Conservation (phyloP, 2,113 vertebrate genomes). For the Ameiurus melas region DNA sequence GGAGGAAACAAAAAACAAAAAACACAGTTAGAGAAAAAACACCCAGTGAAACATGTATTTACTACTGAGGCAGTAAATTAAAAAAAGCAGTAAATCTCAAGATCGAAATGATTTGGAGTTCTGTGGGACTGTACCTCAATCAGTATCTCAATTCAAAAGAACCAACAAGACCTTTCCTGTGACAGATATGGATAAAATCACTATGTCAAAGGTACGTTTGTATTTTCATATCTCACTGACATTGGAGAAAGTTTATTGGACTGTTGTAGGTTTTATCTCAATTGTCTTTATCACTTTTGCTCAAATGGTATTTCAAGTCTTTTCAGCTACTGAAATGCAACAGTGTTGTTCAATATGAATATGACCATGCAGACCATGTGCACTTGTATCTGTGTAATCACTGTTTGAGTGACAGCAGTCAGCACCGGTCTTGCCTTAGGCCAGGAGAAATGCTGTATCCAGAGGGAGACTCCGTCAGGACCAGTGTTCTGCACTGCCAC, state of each 20-base stretch:
- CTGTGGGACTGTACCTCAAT: background rate
- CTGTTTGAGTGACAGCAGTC: slow-evolving; percentile 9
- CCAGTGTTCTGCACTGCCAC: slow-evolving; percentile 51
- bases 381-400: slow-evolving; percentile 8
- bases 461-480: slow-evolving; percentile 43
- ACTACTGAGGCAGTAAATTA: too few species aligned
- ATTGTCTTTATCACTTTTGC: background rate
- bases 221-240: background rate
- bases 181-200: background rate
- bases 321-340: background rate
- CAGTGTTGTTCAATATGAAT: background rate
- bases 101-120: background rate
- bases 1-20: background rate
- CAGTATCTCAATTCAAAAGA: background rate
- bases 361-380: background rate
- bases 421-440: slow-evolving; percentile 6
- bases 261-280: background rate
- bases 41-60: background rate
- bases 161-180: background rate
- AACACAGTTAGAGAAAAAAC: background rate
- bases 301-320: slow-evolving; percentile 3
- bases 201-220: background rate
- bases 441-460: slow-evolving; percentile 13
- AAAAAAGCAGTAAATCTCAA: background rate
- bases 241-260: background rate